Base-by-base conservation (phyloP, 2,113 vertebrate species). In the Todiramphus chloris region DNA sequence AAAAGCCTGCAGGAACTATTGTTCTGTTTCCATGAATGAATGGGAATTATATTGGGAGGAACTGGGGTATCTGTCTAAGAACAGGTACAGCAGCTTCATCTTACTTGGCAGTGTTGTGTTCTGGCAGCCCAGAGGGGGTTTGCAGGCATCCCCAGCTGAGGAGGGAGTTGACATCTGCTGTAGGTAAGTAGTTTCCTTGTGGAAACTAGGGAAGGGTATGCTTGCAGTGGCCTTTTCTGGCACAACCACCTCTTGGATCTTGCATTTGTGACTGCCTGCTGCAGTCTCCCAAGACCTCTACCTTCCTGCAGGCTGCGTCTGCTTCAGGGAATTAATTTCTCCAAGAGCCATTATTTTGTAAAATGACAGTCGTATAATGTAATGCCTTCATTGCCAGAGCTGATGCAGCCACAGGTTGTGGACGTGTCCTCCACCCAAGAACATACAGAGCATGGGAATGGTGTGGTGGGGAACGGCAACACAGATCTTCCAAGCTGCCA, bases 301-400 rank as follows among this genome's bases (percentile, higher is more conserved):
- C 39, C 72, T 70, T 83, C 58, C 56, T 67, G n/a, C 51, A 81
- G 64, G 21, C 46, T 35, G 15, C 48, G 74, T 93, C 80, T 77
- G 25, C 68, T 70, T 80, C 31, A 53, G n/a, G 21, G 31, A 92
- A 74, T 28, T 15, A 41, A 17, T 24, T 62, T 79, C 67, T 69
- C 44, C 74, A 55, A 79, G 72, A 84, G 11, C 20, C 18, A 41
- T 15, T 51, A 9, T 27, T 72, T 56, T 77, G 31, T 28, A 91
- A 93, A 94, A 87, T 82, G 51, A 59, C 35, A 39, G 12, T 59
- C 2, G 1, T 5, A 16, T 44, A 74, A 70, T 21, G 24, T 31
- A 60, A 44, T 0, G 0, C 41, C 41, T 74, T 77, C 50, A 75
- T 83, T 6, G 1, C 28, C 20, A 12, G 41, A 55, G 86, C 37